Percentiles rank a stretch among this genome's conserved stretches.
Conservation (phyloP, 37 sponge, comb jelly and placozoan genomes). For the Crambe crambe region DNA sequence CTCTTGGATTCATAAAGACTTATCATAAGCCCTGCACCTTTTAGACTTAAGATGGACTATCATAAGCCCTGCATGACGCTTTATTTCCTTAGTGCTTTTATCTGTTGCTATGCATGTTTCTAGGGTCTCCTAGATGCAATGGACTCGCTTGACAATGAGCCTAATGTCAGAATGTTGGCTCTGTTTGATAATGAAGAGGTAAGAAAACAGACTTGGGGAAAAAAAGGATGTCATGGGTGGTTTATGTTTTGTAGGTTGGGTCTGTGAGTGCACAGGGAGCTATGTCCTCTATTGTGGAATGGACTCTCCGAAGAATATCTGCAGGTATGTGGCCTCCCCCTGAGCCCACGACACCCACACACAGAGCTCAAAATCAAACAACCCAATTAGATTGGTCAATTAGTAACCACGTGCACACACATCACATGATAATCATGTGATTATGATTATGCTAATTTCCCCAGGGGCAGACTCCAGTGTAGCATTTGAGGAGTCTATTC, state of each 20-base stretch:
- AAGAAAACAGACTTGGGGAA: no score
- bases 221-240: no score
- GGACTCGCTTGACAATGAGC: constrained; percentile 55
- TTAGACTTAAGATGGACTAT: no score
- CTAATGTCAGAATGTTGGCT: constrained; percentile 71
- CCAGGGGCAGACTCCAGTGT: constrained; percentile 44
- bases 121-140: constrained; percentile 64
- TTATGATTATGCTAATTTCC: no score
- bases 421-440: background rate
- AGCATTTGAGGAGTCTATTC: constrained; percentile 80
- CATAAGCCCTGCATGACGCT: background rate
- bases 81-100: background rate
- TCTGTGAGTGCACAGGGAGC: constrained; percentile 95
- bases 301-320: constrained; percentile 70
- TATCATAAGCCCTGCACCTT: no score
- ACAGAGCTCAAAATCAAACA: no score
- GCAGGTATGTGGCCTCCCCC: no score
- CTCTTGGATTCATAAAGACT: no score
- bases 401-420: no score
- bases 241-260: constrained; percentile 78
- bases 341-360: no score
- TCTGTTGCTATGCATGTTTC: background rate
- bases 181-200: constrained; percentile 98
- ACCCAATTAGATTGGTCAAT: no score
- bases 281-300: constrained; percentile 75